Conservation (phyloP, 2,797 vertebrate species). For the Gastrophryne carolinensis region DNA sequence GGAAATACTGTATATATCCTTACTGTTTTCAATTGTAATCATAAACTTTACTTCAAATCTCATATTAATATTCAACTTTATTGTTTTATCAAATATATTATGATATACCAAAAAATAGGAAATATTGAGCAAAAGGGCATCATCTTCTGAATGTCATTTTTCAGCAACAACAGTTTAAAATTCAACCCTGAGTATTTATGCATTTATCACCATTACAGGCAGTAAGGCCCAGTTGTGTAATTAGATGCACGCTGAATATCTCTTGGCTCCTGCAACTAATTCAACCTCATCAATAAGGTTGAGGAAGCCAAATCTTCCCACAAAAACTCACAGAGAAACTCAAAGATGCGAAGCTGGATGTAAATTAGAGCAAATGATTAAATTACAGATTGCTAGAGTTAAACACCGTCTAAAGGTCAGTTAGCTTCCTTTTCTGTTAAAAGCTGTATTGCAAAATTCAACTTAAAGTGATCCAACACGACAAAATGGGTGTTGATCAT, state of each 20-base stretch:
- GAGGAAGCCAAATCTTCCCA: conserved; percentile 14
- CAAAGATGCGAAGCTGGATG: neutral
- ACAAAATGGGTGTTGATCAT: too few relatives aligned
- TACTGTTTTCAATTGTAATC: too few relatives aligned
- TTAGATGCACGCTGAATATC: conserved; percentile 23
- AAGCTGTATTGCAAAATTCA: neutral
- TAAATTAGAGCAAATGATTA: conserved; percentile 23
- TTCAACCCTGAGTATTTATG: neutral
- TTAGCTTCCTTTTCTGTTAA: neutral
- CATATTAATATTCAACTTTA: too few relatives aligned
- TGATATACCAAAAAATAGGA: too few relatives aligned
- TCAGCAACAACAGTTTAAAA: too few relatives aligned
- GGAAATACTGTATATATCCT: too few relatives aligned
- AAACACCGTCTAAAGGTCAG: conserved; percentile 27
- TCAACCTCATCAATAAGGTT: conserved; percentile 38
- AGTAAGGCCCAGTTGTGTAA: neutral
- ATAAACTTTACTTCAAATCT: too few relatives aligned
- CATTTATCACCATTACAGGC: neutral
- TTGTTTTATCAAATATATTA: too few relatives aligned
- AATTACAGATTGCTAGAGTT: conserved; percentile 14
- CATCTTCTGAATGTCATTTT: too few relatives aligned
- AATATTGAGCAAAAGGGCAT: too few relatives aligned
- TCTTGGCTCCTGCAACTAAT: conserved; percentile 22
- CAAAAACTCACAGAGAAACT: neutral
- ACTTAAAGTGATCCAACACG: too few relatives aligned